Percentiles rank a stretch among this genome's conserved stretches.
Evolutionary conservation across 2,888 invertebrate species (phyloP).

Genomic region (Strigamia crassipes): DNA sequence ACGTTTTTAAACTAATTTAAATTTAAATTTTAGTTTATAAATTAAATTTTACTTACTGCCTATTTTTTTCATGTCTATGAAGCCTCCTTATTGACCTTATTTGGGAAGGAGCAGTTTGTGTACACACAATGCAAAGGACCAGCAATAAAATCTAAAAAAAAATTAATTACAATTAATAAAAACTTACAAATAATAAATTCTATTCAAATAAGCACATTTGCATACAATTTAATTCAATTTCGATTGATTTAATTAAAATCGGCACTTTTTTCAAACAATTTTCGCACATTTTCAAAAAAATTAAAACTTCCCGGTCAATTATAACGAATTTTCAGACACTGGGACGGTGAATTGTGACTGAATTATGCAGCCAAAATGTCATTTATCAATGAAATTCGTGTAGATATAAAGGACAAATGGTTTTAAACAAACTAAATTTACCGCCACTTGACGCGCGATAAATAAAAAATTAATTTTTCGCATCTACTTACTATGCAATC

Average conservation of each 20-base stretch:
- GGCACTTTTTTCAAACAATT: too few species aligned
- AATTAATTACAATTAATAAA: background rate
- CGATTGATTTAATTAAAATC: too few species aligned
- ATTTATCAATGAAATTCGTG: background rate
- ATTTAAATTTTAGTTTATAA: background rate
- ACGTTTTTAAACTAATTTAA: background rate
- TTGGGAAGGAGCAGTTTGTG: background rate
- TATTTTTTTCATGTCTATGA: conserved; percentile 24
- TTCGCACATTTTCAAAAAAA: too few species aligned
- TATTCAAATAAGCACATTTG: too few species aligned
- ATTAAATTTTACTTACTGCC: background rate
- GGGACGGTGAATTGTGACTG: background rate
- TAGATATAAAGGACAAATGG: background rate
- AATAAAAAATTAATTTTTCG: background rate
- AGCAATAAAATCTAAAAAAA: conserved; percentile 20
- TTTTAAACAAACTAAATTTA: background rate
- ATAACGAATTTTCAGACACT: too few species aligned
- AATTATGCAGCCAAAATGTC: background rate
- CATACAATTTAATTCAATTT: too few species aligned
- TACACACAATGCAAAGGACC: conserved; percentile 25
- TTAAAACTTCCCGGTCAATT: too few species aligned
- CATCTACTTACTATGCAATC: background rate
- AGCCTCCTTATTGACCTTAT: background rate
- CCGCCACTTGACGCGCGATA: background rate
- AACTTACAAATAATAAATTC: background rate